Evolutionary conservation across 2,797 vertebrate species (phyloP).

Genomic region (Mycteria americana): DNA sequence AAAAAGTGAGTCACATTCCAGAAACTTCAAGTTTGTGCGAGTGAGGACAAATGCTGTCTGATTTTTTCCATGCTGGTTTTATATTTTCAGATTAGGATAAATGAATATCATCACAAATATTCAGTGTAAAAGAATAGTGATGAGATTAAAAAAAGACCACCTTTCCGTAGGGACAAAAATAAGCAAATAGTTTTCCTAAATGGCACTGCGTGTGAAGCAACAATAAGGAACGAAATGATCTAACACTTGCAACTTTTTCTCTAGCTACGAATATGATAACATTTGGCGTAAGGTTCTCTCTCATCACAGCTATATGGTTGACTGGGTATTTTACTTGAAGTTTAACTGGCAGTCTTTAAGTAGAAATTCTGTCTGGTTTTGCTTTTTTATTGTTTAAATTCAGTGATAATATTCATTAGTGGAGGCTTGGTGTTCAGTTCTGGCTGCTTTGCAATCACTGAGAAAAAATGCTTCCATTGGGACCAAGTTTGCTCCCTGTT

Average conservation of each 20-base stretch:
- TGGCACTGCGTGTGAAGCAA: background rate
- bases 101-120: fast-evolving
- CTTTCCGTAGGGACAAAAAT: background rate
- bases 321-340: background rate
- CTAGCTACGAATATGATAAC: background rate
- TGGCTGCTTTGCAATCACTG: background rate
- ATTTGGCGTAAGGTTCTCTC: background rate
- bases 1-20: background rate
- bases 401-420: background rate
- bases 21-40: background rate
- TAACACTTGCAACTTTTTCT: background rate
- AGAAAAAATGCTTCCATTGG: background rate
- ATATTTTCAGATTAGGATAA: background rate
- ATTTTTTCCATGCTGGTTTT: background rate
- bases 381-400: background rate
- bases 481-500: background rate
- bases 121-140: background rate
- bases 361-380: background rate
- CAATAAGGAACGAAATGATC: background rate
- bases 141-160: background rate
- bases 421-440: background rate
- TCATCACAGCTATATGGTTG: fast-evolving
- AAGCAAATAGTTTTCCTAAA: background rate
- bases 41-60: background rate
- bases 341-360: background rate